Conservation (phyloP, 2,888 invertebrate species). For the Eumacrocentrus americanus region DNA sequence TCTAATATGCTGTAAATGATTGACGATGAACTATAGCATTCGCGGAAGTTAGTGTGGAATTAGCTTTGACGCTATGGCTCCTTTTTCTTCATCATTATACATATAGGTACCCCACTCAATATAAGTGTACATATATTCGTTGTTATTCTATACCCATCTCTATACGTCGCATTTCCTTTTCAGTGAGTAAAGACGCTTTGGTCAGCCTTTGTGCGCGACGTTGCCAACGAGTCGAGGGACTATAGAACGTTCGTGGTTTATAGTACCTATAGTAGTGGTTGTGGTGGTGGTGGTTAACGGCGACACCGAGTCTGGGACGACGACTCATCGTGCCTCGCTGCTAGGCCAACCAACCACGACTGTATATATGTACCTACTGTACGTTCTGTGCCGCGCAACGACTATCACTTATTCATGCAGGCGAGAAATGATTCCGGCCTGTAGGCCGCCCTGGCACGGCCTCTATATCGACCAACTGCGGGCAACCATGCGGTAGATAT, state of each 20-base stretch:
- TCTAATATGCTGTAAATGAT: constrained; percentile 5
- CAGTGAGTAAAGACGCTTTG: constrained; percentile 21
- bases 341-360: constrained; percentile 29
- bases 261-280: background rate
- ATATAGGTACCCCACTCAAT: background rate
- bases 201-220: constrained; percentile 9
- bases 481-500: constrained; percentile 13
- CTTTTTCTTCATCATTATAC: background rate
- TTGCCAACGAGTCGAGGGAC: background rate
- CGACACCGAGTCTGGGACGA: constrained; percentile 47
- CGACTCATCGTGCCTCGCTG: constrained; percentile 27
- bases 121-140: background rate
- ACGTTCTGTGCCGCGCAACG: constrained; percentile 33
- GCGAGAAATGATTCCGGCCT: constrained; percentile 53
- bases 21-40: constrained; percentile 5
- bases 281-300: constrained; percentile 31
- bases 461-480: constrained; percentile 23
- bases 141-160: background rate
- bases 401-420: constrained; percentile 55
- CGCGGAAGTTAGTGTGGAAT: background rate
- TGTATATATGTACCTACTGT: constrained; percentile 1
- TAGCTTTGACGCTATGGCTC: background rate
- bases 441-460: constrained; percentile 29
- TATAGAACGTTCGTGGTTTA: background rate
- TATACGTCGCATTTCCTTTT: constrained; percentile 10